A percentile compares a stretch with the other conserved stretches of the same genome.
phyloP scores from a whole-genome alignment of 2,888 invertebrate genomes.

The Mimumesa dahlbomi region DNA sequence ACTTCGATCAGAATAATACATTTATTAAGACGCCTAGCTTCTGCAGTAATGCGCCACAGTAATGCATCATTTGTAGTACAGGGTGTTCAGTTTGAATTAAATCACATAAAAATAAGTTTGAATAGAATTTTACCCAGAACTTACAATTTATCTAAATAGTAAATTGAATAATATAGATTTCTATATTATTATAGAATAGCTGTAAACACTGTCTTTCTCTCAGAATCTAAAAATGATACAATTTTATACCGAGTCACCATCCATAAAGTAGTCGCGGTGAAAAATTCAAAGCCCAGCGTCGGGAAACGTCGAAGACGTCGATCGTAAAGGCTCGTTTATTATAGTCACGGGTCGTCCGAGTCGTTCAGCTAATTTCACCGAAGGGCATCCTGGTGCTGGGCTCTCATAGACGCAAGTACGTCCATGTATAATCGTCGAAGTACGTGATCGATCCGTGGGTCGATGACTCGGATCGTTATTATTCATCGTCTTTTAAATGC shows the following conservation, averaged over 20 bases:
- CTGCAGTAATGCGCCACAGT: too few relatives aligned
- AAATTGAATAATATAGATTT: too few relatives aligned
- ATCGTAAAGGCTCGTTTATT: slow-evolving; percentile 51
- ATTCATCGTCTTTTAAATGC: slow-evolving; percentile 15
- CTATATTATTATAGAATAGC: too few relatives aligned
- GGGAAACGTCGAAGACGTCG: slow-evolving; percentile 18
- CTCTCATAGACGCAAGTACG: slow-evolving; percentile 10
- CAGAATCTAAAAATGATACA: slow-evolving; percentile 21
- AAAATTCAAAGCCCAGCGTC: slow-evolving; percentile 2
- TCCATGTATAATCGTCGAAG: slow-evolving; percentile 25
- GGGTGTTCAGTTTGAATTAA: too few relatives aligned
- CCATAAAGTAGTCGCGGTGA: neutral
- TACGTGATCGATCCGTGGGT: slow-evolving; percentile 32
- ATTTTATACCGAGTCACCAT: slow-evolving; percentile 23
- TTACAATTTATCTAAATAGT: too few relatives aligned
- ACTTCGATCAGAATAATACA: too few relatives aligned
- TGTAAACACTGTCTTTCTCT: too few relatives aligned
- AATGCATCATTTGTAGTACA: too few relatives aligned
- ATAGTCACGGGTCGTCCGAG: slow-evolving; percentile 15
- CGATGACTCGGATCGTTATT: slow-evolving; percentile 26
- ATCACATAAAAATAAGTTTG: too few relatives aligned
- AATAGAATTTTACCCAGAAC: too few relatives aligned
- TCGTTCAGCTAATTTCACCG: slow-evolving; percentile 30
- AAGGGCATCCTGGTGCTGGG: slow-evolving; percentile 16
- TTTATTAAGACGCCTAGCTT: too few relatives aligned